Percentiles rank a stretch among this genome's conserved stretches.
phyloP scores from a whole-genome alignment of 2,113 vertebrate genomes.

The Leptodactylus fuscus region DNA sequence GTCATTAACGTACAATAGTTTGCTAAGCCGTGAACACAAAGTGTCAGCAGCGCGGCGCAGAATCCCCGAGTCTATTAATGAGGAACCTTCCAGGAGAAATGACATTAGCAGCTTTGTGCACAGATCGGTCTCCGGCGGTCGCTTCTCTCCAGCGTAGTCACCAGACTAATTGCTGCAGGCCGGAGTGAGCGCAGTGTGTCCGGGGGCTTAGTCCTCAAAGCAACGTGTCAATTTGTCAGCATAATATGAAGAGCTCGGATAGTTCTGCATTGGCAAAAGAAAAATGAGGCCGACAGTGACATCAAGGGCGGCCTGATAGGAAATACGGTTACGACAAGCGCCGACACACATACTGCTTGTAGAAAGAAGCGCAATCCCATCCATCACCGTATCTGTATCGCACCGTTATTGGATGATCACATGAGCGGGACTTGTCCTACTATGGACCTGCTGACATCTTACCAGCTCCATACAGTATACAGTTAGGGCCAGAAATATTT shows the following conservation, averaged over 20 bases:
- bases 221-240: conserved; percentile 31
- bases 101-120: conserved; percentile 9
- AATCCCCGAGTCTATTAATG: conserved; percentile 4
- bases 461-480: too few relatives aligned
- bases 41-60: background rate
- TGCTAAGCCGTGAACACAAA: background rate
- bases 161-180: conserved; percentile 33
- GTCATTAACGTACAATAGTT: background rate
- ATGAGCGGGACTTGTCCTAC: background rate
- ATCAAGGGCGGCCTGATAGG: background rate
- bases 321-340: background rate
- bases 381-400: background rate
- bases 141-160: background rate
- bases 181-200: background rate
- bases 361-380: background rate
- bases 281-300: conserved; percentile 8
- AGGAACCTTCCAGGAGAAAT: background rate
- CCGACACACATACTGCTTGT: background rate
- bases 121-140: background rate
- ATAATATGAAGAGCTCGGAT: conserved; percentile 8
- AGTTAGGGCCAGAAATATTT: too few relatives aligned
- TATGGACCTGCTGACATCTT: too few relatives aligned
- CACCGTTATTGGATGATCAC: background rate
- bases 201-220: background rate
- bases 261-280: background rate